A percentile compares a stretch with the other conserved stretches of the same genome.
These are phyloP conservation scores for Eupithecia vulgata DNA, from an alignment of 2,888 invertebrate genomes.

Conservation along the genomic window DNA sequence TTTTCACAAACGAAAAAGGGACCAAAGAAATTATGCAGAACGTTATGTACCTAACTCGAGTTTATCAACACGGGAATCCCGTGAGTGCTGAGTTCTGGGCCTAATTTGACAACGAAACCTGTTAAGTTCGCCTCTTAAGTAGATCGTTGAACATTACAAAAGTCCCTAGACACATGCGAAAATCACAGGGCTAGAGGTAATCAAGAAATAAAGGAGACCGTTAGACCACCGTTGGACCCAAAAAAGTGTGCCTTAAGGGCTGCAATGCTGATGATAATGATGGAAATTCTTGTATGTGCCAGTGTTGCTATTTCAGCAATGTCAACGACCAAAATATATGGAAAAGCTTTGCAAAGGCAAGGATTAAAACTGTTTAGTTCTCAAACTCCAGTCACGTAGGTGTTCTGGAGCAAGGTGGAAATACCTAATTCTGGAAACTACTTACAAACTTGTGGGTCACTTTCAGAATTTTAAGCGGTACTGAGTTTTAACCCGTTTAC, in stretches of 20 bases:
- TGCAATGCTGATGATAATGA: neutral
- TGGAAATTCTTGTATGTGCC: neutral
- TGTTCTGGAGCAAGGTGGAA: neutral
- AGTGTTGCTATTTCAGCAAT: neutral
- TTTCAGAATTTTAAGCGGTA: slow-evolving; percentile 1
- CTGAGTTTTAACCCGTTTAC: neutral
- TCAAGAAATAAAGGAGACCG: no score
- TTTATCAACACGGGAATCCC: no score
- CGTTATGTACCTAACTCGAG: no score
- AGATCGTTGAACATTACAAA: neutral
- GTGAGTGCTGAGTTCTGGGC: no score
- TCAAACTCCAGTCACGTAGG: slow-evolving; percentile 18
- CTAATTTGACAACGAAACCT: no score
- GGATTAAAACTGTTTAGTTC: slow-evolving; percentile 2
- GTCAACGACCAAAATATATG: neutral
- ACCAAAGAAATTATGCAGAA: no score
- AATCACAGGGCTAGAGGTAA: neutral
- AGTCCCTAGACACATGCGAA: neutral
- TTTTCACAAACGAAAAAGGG: no score
- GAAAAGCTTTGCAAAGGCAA: neutral
- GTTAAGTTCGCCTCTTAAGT: no score
- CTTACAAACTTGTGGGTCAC: slow-evolving; percentile 14
- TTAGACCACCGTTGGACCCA: neutral
- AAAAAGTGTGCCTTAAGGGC: neutral
- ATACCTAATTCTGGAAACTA: slow-evolving; percentile 9